Percentiles rank a stretch among this genome's conserved stretches.
Conservation (phyloP, 1,140 invertebrate genomes). For the Tyrophagus putrescentiae region DNA sequence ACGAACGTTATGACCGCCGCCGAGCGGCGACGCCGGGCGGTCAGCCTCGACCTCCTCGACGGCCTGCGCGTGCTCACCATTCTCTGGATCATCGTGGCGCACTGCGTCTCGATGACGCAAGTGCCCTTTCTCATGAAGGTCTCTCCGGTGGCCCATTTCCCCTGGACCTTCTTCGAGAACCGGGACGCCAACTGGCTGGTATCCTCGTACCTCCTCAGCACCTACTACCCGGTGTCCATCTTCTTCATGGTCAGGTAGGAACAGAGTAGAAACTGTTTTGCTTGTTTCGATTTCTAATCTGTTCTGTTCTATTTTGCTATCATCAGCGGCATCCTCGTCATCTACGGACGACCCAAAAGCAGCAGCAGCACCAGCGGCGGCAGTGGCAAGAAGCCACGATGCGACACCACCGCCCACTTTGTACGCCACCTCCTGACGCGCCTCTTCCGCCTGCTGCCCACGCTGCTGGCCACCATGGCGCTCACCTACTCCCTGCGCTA, state of each 20-base stretch:
- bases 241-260: conserved; percentile 13
- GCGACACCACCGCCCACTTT: background rate
- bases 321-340: background rate
- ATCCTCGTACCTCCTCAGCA: background rate
- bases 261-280: too few relatives aligned
- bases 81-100: conserved; percentile 13
- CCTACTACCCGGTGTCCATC: background rate
- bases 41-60: conserved; percentile 2
- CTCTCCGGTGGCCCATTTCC: conserved; percentile 6
- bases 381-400: too few relatives aligned
- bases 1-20: too few relatives aligned
- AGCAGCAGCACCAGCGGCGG: too few relatives aligned
- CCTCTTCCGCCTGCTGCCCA: background rate
- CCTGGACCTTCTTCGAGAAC: background rate
- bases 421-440: background rate
- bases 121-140: conserved; percentile 6
- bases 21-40: background rate
- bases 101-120: background rate
- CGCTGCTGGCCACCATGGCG: conserved; percentile 17
- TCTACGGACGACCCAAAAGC: background rate
- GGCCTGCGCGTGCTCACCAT: conserved; percentile 9
- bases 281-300: too few relatives aligned
- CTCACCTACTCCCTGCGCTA: conserved; percentile 19
- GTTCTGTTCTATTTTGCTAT: background rate
- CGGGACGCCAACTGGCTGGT: background rate